Conservation (phyloP, 1,140 invertebrate genomes). For the Lerema accius region DNA sequence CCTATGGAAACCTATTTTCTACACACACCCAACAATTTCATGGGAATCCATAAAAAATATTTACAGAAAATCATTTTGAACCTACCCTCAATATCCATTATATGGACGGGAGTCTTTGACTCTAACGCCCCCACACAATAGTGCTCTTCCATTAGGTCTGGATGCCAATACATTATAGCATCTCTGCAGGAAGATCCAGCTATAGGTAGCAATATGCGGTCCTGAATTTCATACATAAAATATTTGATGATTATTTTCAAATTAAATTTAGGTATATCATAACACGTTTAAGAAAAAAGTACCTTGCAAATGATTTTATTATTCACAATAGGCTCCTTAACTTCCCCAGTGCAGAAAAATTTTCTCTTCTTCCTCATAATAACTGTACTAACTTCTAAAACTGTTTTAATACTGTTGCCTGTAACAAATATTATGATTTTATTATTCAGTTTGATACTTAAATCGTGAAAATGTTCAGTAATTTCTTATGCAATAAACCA, state of each 20-base stretch:
- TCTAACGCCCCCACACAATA: constrained; percentile 76
- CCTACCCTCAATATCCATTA: constrained; percentile 74
- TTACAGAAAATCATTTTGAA: not conserved
- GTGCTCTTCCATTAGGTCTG: constrained; percentile 72
- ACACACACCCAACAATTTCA: no score
- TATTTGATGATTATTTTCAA: not conserved
- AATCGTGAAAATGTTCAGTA: no score
- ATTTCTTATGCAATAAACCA: no score
- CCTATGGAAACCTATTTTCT: no score
- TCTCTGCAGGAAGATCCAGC: constrained; percentile 72
- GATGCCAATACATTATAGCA: constrained; percentile 77
- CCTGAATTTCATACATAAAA: constrained; percentile 42
- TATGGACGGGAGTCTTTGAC: constrained; percentile 66
- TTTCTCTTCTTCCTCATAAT: constrained; percentile 75
- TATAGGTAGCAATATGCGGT: constrained; percentile 70
- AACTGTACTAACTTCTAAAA: constrained; percentile 71
- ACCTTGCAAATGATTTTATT: constrained; percentile 79
- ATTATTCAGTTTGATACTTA: no score
- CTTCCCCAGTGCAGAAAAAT: constrained; percentile 75
- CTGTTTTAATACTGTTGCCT: constrained; percentile 78
- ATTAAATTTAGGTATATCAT: no score
- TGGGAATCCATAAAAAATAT: no score
- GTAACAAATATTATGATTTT: constrained; percentile 19
- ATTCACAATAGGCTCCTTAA: constrained; percentile 75
- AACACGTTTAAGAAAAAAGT: constrained; percentile 8